These are phyloP conservation scores for Halocaridina rubra DNA, from an alignment of 2,888 invertebrate species.

Conservation along the genomic window DNA sequence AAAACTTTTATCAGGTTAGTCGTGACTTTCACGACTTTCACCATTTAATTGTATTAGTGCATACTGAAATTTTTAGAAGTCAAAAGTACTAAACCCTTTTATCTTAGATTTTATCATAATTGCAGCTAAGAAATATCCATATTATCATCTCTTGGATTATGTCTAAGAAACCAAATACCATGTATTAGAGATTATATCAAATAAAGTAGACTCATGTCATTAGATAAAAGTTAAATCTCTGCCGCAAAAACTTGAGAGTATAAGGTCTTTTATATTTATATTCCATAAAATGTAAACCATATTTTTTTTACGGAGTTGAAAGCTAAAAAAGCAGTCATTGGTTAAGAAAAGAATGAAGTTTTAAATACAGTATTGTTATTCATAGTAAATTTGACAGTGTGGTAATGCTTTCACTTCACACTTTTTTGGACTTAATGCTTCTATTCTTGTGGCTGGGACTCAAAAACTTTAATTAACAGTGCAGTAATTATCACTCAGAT, in stretches of 20 bases:
- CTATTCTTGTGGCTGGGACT: slow-evolving; percentile 39
- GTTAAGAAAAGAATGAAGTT: no score
- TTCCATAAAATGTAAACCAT: no score
- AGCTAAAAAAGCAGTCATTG: no score
- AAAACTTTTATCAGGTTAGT: no score
- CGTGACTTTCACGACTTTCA: no score
- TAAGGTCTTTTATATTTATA: slow-evolving; percentile 19
- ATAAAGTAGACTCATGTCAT: slow-evolving; percentile 44
- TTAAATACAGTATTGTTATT: no score
- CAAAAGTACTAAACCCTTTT: no score
- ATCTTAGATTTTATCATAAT: no score
- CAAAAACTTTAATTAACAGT: not conserved
- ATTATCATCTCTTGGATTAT: slow-evolving; percentile 31
- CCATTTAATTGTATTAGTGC: no score
- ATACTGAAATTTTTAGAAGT: no score
- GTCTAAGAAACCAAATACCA: slow-evolving; percentile 35
- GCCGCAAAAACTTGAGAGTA: slow-evolving; percentile 39
- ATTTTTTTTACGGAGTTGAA: no score
- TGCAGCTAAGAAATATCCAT: slow-evolving; percentile 25
- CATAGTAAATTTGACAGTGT: no score
- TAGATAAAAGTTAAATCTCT: slow-evolving; percentile 26
- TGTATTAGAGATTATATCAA: slow-evolving; percentile 48
- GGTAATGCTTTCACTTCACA: not conserved
- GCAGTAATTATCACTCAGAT: not conserved
- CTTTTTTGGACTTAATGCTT: slow-evolving; percentile 1